phyloP scores from a whole-genome alignment of 1,140 invertebrate genomes.

The Pararge aegeria region DNA sequence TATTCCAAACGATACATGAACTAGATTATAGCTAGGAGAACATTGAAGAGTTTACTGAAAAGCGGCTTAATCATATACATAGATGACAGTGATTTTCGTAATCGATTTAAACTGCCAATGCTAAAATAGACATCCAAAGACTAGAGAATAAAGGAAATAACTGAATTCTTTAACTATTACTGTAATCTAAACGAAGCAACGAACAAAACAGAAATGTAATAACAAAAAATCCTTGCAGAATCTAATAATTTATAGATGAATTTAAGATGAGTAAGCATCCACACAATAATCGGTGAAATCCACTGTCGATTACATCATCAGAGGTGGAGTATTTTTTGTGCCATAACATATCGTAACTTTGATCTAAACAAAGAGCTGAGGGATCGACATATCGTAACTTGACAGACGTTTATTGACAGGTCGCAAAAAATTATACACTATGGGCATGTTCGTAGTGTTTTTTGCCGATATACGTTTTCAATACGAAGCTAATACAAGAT shows the following conservation, averaged over 20 bases:
- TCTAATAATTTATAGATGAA: background rate
- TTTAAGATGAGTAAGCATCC: background rate
- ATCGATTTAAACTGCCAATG: too few species aligned
- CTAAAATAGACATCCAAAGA: too few species aligned
- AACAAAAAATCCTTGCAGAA: too few species aligned
- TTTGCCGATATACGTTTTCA: background rate
- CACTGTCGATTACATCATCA: slow-evolving; percentile 53
- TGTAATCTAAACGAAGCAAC: too few species aligned
- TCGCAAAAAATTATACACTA: slow-evolving; percentile 16
- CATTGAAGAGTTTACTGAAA: background rate
- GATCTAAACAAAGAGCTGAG: slow-evolving; percentile 28
- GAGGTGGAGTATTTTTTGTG: slow-evolving; percentile 42
- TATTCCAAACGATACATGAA: too few species aligned
- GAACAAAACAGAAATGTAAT: too few species aligned
- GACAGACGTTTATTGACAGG: slow-evolving; percentile 23
- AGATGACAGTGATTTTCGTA: too few species aligned
- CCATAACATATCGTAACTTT: slow-evolving; percentile 29
- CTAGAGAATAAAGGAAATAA: too few species aligned
- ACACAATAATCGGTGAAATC: slow-evolving; percentile 43
- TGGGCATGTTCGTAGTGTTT: slow-evolving; percentile 4
- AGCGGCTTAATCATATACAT: too few species aligned
- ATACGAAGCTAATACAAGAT: slow-evolving; percentile 39
- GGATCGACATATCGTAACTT: slow-evolving; percentile 29
- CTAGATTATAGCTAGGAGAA: background rate
- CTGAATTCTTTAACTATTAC: too few species aligned